Evolutionary conservation across 2,113 vertebrate genomes (phyloP).

Genomic region (Limanda limanda): DNA sequence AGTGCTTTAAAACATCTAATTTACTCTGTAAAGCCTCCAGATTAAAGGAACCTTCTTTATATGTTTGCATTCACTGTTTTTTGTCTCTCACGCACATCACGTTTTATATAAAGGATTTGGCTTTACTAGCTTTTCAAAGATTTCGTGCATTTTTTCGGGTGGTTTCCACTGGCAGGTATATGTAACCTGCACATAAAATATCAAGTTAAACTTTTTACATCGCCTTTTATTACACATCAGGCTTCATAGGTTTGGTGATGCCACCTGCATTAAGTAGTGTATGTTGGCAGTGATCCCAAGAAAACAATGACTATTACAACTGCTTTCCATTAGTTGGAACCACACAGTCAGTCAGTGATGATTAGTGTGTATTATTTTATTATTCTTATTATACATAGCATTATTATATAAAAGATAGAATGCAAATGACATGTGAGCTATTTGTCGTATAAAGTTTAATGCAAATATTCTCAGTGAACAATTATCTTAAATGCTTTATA

Average conservation of each 20-base stretch:
- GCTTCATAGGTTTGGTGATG: slow-evolving; percentile 35
- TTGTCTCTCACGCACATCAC: slow-evolving; percentile 3
- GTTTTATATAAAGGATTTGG: slow-evolving; percentile 15
- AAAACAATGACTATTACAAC: slow-evolving; percentile 44
- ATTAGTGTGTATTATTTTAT: neutral
- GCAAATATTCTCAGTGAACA: slow-evolving; percentile 9
- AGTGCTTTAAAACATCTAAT: slow-evolving; percentile 32
- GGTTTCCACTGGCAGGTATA: slow-evolving; percentile 36
- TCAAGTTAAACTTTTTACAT: slow-evolving; percentile 43
- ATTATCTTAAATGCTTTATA: slow-evolving; percentile 9
- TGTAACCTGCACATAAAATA: slow-evolving; percentile 35
- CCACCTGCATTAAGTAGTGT: slow-evolving; percentile 55
- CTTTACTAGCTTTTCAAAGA: slow-evolving; percentile 13
- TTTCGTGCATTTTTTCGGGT: neutral
- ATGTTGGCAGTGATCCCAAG: slow-evolving; percentile 53
- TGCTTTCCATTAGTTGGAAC: slow-evolving; percentile 46
- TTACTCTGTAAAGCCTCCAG: slow-evolving; percentile 4
- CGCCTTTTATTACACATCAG: slow-evolving; percentile 14
- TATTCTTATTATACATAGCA: neutral
- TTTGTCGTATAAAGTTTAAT: slow-evolving; percentile 44
- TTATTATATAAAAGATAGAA: slow-evolving; percentile 9
- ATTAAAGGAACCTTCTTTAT: slow-evolving; percentile 16
- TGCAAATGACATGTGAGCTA: slow-evolving; percentile 15
- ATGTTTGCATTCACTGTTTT: slow-evolving; percentile 18
- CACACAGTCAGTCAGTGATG: neutral